Percentiles rank a stretch among this genome's conserved stretches.
phyloP scores from a whole-genome alignment of 2,113 vertebrate species.

The Apaloderma vittatum region DNA sequence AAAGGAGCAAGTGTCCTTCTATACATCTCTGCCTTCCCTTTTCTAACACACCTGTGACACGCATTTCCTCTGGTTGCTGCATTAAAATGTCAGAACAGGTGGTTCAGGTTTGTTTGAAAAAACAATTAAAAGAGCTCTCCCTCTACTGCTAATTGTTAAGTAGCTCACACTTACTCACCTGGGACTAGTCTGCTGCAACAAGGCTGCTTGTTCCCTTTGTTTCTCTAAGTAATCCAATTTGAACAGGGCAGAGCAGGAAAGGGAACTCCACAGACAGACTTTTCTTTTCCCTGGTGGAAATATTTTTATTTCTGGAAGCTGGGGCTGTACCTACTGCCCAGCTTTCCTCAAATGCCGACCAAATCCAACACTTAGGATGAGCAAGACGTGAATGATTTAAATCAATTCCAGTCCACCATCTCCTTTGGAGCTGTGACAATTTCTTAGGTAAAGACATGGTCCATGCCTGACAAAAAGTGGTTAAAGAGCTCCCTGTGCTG shows the following conservation, averaged over 20 bases:
- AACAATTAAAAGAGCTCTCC: neutral
- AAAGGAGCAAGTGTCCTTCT: accelerated
- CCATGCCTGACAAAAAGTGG: neutral
- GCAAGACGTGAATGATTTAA: neutral
- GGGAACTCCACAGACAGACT: neutral
- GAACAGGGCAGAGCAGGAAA: neutral
- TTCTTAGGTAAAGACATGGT: neutral
- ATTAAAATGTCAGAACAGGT: neutral
- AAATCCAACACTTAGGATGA: neutral
- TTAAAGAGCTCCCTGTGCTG: conserved; percentile 52
- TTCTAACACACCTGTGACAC: neutral
- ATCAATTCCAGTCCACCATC: neutral
- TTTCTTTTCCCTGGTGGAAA: neutral
- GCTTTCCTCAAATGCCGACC: neutral
- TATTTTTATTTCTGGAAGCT: neutral
- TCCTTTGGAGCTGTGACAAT: neutral
- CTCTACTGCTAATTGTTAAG: neutral
- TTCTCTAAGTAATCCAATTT: neutral
- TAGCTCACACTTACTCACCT: neutral
- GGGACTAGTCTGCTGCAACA: neutral
- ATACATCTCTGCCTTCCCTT: neutral
- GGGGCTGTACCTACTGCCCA: neutral
- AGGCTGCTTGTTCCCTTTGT: neutral
- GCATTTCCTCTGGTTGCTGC: neutral
- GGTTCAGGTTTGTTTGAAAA: neutral